A percentile compares a stretch with the other conserved stretches of the same genome.
These are phyloP conservation scores for Cettia cetti DNA, from an alignment of 2,113 vertebrate genomes.

Conservation along the genomic window DNA sequence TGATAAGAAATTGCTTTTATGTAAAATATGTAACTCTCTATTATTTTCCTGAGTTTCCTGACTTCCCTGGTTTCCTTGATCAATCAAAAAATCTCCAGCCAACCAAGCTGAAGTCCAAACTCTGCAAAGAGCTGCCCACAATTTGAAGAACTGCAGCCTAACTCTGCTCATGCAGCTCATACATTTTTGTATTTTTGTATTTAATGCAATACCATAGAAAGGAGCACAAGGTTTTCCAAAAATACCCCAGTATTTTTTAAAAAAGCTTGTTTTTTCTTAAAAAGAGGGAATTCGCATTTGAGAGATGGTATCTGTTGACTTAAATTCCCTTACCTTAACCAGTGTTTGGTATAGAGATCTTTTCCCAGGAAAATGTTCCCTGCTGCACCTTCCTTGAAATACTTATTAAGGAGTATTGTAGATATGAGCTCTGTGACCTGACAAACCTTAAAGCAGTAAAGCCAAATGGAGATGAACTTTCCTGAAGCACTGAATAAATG, in stretches of 20 bases:
- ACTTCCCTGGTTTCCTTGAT: background rate
- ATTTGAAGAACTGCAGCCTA: background rate
- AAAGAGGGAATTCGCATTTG: rapidly evolving
- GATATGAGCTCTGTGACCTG: background rate
- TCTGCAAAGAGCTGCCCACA: background rate
- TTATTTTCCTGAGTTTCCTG: background rate
- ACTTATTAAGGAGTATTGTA: background rate
- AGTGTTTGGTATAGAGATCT: background rate
- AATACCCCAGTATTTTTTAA: background rate
- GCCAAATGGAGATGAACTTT: background rate
- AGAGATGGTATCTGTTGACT: background rate
- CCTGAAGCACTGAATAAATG: background rate
- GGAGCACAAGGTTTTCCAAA: background rate
- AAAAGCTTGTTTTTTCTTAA: background rate
- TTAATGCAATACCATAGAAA: background rate
- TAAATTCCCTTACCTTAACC: background rate
- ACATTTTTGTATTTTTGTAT: background rate
- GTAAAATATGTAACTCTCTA: background rate
- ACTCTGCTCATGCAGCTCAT: background rate
- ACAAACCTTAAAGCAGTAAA: background rate
- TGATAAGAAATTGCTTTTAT: background rate
- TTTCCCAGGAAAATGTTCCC: background rate
- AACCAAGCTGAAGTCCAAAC: background rate
- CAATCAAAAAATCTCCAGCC: background rate
- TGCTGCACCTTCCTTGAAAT: background rate